Conservation (phyloP, 2,797 vertebrate genomes). For the Arctocebus calabarensis region DNA sequence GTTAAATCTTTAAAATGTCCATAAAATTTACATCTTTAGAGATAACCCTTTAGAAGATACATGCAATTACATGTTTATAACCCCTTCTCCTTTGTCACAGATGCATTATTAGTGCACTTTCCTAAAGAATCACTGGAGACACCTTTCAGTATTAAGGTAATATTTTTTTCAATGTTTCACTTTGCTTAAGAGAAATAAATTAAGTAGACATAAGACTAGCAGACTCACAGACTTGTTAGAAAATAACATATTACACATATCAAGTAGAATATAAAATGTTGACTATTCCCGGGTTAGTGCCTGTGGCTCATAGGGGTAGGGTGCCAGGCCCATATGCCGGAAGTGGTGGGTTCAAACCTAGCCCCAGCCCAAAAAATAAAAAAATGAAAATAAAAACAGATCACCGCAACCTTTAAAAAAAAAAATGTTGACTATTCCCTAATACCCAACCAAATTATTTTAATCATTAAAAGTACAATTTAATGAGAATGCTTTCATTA, state of each 20-base stretch:
- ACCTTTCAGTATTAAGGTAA: neutral
- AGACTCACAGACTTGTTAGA: neutral
- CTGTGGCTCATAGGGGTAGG: too few species aligned
- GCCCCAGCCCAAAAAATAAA: too few species aligned
- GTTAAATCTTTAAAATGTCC: neutral
- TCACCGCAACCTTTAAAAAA: too few species aligned
- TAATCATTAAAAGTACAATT: neutral
- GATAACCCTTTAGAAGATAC: neutral
- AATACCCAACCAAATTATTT: constrained; percentile 17
- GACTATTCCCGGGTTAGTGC: neutral
- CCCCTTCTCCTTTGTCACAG: neutral
- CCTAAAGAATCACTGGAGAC: neutral
- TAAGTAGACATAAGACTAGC: neutral
- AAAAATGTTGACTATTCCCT: neutral
- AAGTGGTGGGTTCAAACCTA: too few species aligned
- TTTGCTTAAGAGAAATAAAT: constrained; percentile 25
- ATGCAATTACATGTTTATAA: neutral
- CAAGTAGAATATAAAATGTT: constrained; percentile 27
- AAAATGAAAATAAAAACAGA: too few species aligned
- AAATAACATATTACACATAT: neutral
- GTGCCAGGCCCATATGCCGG: too few species aligned
- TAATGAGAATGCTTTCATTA: neutral
- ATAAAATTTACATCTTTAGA: neutral
- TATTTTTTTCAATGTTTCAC: constrained; percentile 27
- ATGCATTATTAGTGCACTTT: neutral